phyloP scores from a whole-genome alignment of 2,113 vertebrate genomes.

The Nothobranchius furzeri region DNA sequence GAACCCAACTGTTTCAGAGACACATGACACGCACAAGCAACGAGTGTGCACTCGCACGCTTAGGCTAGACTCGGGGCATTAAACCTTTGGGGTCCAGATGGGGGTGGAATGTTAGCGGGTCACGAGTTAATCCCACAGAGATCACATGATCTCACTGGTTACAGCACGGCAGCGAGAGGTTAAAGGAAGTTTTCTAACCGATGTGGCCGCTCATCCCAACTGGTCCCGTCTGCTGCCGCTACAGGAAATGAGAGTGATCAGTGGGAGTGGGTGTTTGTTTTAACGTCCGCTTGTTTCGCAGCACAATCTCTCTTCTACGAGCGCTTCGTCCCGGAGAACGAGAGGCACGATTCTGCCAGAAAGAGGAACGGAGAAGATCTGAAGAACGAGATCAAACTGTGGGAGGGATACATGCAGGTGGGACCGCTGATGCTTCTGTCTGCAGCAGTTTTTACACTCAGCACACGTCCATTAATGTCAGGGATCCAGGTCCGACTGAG shows the following conservation, averaged over 20 bases:
- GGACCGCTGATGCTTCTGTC: no score
- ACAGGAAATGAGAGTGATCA: not conserved
- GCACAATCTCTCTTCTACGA: conserved; percentile 61
- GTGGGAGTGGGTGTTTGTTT: not conserved
- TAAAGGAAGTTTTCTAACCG: not conserved
- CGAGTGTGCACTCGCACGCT: conserved; percentile 18
- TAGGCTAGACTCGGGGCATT: not conserved
- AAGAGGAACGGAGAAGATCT: conserved; percentile 68
- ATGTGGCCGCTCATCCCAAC: not conserved
- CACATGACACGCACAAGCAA: conserved; percentile 5
- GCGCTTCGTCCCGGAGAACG: conserved; percentile 65
- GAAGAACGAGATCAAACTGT: conserved; percentile 65
- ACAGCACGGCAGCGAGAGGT: not conserved
- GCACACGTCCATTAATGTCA: no score
- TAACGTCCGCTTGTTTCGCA: conserved; percentile 10
- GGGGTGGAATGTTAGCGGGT: not conserved
- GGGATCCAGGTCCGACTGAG: no score
- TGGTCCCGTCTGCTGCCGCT: not conserved
- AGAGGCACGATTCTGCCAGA: conserved; percentile 73
- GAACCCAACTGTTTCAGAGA: conserved; percentile 4
- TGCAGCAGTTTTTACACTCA: no score
- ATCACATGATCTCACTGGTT: conserved; percentile 30
- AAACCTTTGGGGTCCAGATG: not conserved
- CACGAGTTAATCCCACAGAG: conserved; percentile 8
- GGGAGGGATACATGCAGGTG: conserved; percentile 74